Conservation (phyloP, 2,888 invertebrate species). For the Nasonia oneida region DNA sequence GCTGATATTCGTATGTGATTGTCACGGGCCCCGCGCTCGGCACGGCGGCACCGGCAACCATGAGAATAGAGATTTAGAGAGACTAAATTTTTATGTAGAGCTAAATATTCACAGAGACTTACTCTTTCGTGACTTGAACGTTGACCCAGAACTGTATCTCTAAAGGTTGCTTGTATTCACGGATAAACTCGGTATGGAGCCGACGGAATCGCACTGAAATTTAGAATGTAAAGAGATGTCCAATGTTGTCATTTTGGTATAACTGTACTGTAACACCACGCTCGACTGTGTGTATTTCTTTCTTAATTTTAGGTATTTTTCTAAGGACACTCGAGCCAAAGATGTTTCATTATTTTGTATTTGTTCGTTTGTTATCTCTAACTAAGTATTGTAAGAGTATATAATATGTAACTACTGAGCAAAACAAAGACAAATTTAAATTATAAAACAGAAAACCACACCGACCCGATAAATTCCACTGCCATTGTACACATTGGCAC, state of each 20-base stretch:
- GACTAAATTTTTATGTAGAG: constrained; percentile 58
- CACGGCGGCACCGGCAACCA: constrained; percentile 64
- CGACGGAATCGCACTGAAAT: constrained; percentile 74
- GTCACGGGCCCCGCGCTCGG: constrained; percentile 1
- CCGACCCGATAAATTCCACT: constrained; percentile 62
- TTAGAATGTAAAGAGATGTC: constrained; percentile 71
- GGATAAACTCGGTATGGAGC: constrained; percentile 75
- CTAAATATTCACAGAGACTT: constrained; percentile 66
- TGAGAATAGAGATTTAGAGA: constrained; percentile 54
- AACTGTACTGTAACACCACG: constrained; percentile 55
- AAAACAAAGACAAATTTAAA: constrained; percentile 51
- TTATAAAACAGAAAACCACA: constrained; percentile 59
- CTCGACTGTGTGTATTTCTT: constrained; percentile 48
- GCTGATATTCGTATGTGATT: constrained; percentile 1
- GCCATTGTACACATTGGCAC: constrained; percentile 42
- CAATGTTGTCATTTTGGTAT: constrained; percentile 54
- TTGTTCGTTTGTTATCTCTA: constrained; percentile 27
- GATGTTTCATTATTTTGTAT: constrained; percentile 19
- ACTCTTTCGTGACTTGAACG: constrained; percentile 73
- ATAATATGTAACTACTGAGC: constrained; percentile 35
- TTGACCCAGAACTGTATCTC: constrained; percentile 72
- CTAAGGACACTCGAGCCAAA: constrained; percentile 50
- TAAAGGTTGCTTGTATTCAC: constrained; percentile 73
- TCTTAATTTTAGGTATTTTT: constrained; percentile 11
- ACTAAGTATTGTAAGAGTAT: constrained; percentile 42